phyloP scores from a whole-genome alignment of 2,797 vertebrate genomes.

The Picus viridis region DNA sequence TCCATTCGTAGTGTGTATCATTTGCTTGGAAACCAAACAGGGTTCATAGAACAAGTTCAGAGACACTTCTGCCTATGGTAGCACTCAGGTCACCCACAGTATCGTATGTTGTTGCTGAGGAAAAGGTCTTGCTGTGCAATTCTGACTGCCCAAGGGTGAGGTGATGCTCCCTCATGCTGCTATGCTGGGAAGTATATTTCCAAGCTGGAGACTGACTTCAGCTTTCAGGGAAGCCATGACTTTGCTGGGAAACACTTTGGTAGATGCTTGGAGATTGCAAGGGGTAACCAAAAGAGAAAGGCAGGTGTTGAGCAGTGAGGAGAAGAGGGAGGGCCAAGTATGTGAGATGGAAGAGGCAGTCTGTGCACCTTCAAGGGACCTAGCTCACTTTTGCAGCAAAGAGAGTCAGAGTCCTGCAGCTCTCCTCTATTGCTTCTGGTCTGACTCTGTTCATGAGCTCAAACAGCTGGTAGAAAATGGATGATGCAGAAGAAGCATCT shows the following conservation, averaged over 20 bases:
- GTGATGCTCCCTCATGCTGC: neutral
- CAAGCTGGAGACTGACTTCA: neutral
- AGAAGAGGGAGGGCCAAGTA: neutral
- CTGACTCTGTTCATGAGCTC: neutral
- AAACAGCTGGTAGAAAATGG: constrained; percentile 1
- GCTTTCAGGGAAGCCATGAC: neutral
- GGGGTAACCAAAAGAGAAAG: neutral
- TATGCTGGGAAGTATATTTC: neutral
- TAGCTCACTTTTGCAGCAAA: neutral
- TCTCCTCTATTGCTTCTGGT: neutral
- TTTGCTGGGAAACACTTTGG: neutral
- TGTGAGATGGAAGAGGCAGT: neutral
- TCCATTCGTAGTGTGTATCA: neutral
- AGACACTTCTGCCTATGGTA: neutral
- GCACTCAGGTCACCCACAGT: neutral
- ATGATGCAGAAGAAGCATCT: neutral
- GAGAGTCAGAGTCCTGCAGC: neutral
- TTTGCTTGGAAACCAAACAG: neutral
- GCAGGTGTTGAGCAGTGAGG: neutral
- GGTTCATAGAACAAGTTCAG: neutral
- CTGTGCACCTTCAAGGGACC: neutral
- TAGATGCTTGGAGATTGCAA: neutral
- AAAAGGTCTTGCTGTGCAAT: neutral
- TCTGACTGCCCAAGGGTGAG: neutral
- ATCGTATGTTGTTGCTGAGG: neutral